Evolutionary conservation across 2,113 vertebrate species (phyloP).

Genomic region (Brienomyrus brachyistius): DNA sequence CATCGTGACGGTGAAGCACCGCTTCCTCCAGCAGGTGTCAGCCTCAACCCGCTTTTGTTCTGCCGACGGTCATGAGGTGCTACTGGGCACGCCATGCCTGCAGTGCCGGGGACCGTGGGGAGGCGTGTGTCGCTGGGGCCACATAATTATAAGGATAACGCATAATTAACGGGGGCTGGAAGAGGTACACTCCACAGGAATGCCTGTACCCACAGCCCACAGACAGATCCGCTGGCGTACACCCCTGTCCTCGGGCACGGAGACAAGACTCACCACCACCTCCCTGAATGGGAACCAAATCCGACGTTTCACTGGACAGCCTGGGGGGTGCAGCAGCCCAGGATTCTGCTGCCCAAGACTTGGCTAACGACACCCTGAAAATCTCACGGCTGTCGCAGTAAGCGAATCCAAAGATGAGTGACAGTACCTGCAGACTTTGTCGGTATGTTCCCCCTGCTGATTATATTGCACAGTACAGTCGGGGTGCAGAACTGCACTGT

Average conservation of each 20-base stretch:
- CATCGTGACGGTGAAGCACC: neutral
- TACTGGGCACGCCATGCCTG: neutral
- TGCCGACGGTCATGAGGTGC: neutral
- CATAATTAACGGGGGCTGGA: conserved; percentile 9
- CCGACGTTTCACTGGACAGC: neutral
- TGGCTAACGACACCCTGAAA: neutral
- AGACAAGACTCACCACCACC: neutral
- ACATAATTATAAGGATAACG: conserved; percentile 6
- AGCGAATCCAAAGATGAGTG: neutral
- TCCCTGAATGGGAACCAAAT: neutral
- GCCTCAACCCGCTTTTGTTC: conserved; percentile 24
- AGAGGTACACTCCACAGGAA: neutral
- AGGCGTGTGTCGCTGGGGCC: neutral
- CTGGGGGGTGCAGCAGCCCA: neutral
- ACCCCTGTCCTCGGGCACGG: neutral
- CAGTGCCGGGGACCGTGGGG: neutral
- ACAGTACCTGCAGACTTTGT: neutral
- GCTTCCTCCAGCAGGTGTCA: conserved; percentile 33
- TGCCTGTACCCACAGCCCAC: neutral
- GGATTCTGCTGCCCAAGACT: neutral
- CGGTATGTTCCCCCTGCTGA: neutral
- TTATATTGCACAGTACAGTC: neutral
- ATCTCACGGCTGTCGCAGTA: neutral
- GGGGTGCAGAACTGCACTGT: neutral
- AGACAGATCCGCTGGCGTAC: neutral